Evolutionary conservation across 2,113 vertebrate genomes (phyloP).

Genomic region (Protobothrops mucrosquamatus): DNA sequence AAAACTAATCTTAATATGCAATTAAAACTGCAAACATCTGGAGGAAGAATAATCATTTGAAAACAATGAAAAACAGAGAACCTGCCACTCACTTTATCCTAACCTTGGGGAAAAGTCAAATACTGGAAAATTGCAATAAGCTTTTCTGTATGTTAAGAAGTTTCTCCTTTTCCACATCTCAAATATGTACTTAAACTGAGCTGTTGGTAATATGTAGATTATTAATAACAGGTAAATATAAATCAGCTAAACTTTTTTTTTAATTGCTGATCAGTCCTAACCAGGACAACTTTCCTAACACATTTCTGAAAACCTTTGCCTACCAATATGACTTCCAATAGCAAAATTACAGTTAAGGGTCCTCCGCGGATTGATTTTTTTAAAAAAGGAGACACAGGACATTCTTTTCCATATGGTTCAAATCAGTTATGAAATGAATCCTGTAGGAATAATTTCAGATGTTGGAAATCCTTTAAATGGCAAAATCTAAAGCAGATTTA

Average conservation of each 20-base stretch:
- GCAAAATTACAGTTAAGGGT: constrained; percentile 37
- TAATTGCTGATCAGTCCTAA: background rate
- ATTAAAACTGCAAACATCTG: background rate
- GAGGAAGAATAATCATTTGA: background rate
- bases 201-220: background rate
- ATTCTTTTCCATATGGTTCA: constrained; percentile 54
- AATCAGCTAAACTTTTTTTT: background rate
- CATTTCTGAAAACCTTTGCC: constrained; percentile 23
- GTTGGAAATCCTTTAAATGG: constrained; percentile 60
- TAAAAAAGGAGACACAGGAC: constrained; percentile 47
- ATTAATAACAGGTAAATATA: background rate
- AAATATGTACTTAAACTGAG: background rate
- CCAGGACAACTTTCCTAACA: background rate
- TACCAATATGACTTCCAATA: constrained; percentile 33
- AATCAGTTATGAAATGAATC: constrained; percentile 60
- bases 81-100: background rate
- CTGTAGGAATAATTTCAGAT: constrained; percentile 63
- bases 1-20: background rate
- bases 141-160: background rate
- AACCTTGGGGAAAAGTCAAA: background rate
- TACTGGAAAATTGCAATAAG: background rate
- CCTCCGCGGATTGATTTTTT: constrained; percentile 47
- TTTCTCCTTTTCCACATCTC: background rate
- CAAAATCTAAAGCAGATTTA: constrained; percentile 62
- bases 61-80: background rate